Percentiles rank a stretch among this genome's conserved stretches.
These are phyloP conservation scores for Drosophila conformis DNA, from an alignment of 2,888 invertebrate genomes.

Conservation along the genomic window DNA sequence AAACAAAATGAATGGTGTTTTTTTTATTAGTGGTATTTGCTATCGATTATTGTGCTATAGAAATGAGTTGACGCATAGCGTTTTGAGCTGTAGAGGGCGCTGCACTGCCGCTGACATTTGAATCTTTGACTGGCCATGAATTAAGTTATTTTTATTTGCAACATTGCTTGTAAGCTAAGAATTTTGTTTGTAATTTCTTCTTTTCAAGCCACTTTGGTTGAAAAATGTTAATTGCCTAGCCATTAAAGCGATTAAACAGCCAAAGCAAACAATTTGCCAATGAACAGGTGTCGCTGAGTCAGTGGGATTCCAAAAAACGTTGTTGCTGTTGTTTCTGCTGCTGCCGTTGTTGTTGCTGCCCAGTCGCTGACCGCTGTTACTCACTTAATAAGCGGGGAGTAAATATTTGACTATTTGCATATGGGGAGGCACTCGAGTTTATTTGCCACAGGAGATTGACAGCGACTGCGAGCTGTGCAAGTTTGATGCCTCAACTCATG, in stretches of 20 bases:
- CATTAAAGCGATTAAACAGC: constrained; percentile 80
- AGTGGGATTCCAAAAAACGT: constrained; percentile 31
- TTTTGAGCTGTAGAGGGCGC: constrained; percentile 32
- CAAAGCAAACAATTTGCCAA: constrained; percentile 67
- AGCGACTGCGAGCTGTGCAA: constrained; percentile 55
- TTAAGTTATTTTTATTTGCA: constrained; percentile 11
- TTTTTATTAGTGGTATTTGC: constrained; percentile 21
- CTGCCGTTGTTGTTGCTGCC: constrained; percentile 30
- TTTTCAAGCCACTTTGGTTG: constrained; percentile 15
- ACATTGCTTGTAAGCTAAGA: constrained; percentile 23
- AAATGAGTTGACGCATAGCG: not conserved
- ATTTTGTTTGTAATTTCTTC: constrained; percentile 28
- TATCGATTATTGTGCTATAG: constrained; percentile 15
- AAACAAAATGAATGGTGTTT: constrained; percentile 56
- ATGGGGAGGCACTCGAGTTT: constrained; percentile 73
- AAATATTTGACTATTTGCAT: constrained; percentile 78
- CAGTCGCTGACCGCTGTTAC: constrained; percentile 70
- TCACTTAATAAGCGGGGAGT: constrained; percentile 80
- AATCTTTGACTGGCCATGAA: not conserved
- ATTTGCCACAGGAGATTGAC: constrained; percentile 80
- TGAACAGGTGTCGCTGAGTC: constrained; percentile 51
- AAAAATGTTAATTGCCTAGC: constrained; percentile 72
- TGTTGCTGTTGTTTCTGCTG: constrained; percentile 26
- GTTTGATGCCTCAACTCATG: constrained; percentile 59
- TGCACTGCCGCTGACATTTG: constrained; percentile 14